phyloP scores from a whole-genome alignment of 2,113 vertebrate species.

The Anoura caudifer region DNA sequence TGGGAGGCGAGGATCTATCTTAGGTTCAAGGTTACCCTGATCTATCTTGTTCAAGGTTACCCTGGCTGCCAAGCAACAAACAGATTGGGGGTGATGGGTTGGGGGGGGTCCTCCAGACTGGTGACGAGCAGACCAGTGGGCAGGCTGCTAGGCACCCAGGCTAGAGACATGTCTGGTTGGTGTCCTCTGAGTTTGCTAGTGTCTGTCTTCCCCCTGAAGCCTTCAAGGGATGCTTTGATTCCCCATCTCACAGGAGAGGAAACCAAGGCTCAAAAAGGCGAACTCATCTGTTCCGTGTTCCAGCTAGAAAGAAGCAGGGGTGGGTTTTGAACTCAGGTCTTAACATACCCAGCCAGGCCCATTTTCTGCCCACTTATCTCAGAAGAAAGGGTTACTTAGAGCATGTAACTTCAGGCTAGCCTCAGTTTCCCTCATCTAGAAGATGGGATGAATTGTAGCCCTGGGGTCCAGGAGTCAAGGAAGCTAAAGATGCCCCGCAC shows the following conservation, averaged over 20 bases:
- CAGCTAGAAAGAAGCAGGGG: neutral
- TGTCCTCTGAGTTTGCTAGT: neutral
- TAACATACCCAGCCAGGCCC: neutral
- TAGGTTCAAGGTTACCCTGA: neutral
- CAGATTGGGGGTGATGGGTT: neutral
- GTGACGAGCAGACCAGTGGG: neutral
- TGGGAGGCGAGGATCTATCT: neutral
- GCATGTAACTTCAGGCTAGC: rapidly evolving
- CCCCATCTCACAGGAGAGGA: neutral
- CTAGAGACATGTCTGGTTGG: neutral
- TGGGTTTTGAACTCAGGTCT: neutral
- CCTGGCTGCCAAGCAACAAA: neutral
- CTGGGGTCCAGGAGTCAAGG: neutral
- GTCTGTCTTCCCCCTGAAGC: neutral
- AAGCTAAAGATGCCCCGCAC: rapidly evolving
- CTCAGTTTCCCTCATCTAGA: neutral
- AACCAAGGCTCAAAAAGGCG: slow-evolving; percentile 25
- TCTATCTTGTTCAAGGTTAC: neutral
- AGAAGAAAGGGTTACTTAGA: neutral
- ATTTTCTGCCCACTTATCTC: neutral
- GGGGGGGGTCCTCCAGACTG: neutral
- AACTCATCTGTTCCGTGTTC: no score
- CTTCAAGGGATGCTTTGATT: neutral
- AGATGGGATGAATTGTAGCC: rapidly evolving
- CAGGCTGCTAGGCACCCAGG: neutral